These are phyloP conservation scores for Odontocerum albicorne DNA, from an alignment of 2,888 invertebrate species.

Conservation along the genomic window DNA sequence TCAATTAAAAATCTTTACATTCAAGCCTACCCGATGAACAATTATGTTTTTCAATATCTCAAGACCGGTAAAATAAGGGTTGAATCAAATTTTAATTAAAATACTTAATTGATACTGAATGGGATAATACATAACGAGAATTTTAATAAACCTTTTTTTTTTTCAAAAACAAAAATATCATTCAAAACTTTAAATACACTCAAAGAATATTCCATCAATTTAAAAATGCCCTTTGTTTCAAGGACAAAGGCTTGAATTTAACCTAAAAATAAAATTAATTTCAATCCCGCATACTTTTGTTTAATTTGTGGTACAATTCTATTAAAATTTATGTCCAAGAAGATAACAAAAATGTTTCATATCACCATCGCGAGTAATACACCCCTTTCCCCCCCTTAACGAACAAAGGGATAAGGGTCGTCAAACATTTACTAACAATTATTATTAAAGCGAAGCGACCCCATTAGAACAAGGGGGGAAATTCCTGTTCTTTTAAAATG, in stretches of 20 bases:
- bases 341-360: constrained; percentile 13
- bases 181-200: no score
- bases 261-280: not conserved
- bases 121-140: no score
- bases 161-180: no score
- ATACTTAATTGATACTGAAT: no score
- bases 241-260: not conserved
- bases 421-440: constrained; percentile 36
- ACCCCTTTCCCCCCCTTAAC: constrained; percentile 2
- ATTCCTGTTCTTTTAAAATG: no score
- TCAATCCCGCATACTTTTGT: constrained; percentile 4
- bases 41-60: no score
- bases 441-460: constrained; percentile 33
- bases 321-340: constrained; percentile 9
- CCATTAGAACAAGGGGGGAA: no score
- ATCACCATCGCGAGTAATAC: not conserved
- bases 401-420: constrained; percentile 21
- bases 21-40: no score
- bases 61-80: no score
- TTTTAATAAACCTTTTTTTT: no score
- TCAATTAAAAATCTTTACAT: no score
- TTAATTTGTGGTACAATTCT: not conserved
- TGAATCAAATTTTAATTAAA: no score
- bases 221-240: not conserved
- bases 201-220: not conserved